Conservation (phyloP, 2,113 vertebrate genomes). For the Eurystomus gularis region DNA sequence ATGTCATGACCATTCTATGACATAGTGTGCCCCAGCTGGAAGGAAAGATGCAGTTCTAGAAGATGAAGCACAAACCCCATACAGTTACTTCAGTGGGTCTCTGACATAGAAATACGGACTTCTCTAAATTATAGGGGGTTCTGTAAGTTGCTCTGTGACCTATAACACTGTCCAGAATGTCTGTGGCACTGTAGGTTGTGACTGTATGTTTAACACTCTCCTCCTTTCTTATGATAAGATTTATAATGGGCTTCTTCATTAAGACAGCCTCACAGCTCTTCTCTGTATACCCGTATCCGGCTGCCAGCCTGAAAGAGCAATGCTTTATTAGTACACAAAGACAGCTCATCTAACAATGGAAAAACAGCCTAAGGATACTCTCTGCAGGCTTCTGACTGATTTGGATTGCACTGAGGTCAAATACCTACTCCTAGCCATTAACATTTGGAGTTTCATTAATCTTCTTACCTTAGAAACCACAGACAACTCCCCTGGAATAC, state of each 20-base stretch:
- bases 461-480: constrained; percentile 31
- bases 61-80: neutral
- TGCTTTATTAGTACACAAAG: constrained; percentile 35
- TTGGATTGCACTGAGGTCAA: constrained; percentile 16
- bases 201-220: neutral
- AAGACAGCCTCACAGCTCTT: neutral
- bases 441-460: constrained; percentile 51
- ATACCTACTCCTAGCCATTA: constrained; percentile 31
- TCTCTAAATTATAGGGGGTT: neutral
- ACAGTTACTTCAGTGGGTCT: neutral
- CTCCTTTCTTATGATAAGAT: neutral
- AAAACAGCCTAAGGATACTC: constrained; percentile 49
- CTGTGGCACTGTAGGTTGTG: neutral
- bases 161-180: neutral
- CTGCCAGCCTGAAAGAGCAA: constrained; percentile 13
- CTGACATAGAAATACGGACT: neutral
- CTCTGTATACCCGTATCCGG: neutral
- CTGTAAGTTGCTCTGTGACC: neutral
- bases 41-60: neutral
- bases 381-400: constrained; percentile 34
- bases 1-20: neutral
- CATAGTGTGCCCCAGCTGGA: neutral
- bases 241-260: neutral
- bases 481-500: neutral
- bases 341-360: constrained; percentile 14